Base-by-base conservation (phyloP, 2,797 vertebrate species). In the Apodemus agrarius region DNA sequence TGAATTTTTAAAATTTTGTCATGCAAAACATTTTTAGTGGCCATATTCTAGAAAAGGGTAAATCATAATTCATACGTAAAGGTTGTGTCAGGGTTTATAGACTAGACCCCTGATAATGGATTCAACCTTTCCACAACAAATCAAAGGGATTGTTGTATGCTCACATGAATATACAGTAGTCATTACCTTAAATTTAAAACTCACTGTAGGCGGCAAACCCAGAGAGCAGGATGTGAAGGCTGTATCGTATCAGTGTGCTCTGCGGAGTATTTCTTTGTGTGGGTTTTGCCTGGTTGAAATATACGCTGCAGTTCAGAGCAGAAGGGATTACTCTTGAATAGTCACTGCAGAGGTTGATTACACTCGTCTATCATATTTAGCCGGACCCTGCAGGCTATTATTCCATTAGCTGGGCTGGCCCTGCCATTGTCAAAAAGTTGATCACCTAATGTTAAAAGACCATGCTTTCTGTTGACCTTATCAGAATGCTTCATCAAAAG, bases 341-440 rank as follows among this genome's bases (percentile, higher is more conserved):
- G 99, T 99, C 99, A 99, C 99, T 99, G 99, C 98, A 98, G 99
- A 99, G 98, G 99, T 99, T 99, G 99, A 99, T 99, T 99, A 99
- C 99, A 98, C 98, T 98, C 99, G 98, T 99, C 99, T 99, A 99
- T 99, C 99, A 99, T 96, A 97, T 99, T 99, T 99, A 99, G 98
- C 98, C 97, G 98, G 98, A 98, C 98, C 98, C 99, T 99, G 98
- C 98, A 98, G 99, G 99, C 99, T 99, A 99, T 99, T 99, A 99
- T 98, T 99, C 99, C 99, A 99, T 99, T 99, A 99, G 98, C 98
- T 99, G 98, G 98, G 98, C 98, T 98, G 98, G 99, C 98, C 96
- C 96, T 95, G 98, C 98, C 89, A 98, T 96, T 99, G 98, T 99
- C 98, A 99, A 98, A 99, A 98, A 98, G 98, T 98, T 99, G 99